phyloP scores from a whole-genome alignment of 2,888 invertebrate species.

The Pollenia angustigena region DNA sequence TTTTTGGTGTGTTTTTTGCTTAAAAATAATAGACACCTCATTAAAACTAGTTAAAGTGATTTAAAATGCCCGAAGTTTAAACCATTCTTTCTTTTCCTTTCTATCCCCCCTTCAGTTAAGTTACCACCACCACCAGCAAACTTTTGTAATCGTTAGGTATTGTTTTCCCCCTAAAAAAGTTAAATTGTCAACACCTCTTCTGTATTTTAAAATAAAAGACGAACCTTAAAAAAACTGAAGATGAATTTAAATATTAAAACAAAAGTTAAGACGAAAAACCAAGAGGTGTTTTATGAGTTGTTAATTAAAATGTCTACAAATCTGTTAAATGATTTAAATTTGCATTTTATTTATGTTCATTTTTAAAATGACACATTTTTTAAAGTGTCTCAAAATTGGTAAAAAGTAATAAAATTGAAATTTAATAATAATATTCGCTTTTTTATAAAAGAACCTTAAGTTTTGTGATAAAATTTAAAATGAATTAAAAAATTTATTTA shows the following conservation, averaged over 20 bases:
- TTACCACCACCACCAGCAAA: not conserved
- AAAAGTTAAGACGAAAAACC: not conserved
- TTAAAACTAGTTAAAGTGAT: slow-evolving; percentile 56
- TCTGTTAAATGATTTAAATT: slow-evolving; percentile 18
- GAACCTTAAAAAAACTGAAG: not conserved
- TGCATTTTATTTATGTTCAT: not conserved
- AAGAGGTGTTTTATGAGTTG: not conserved
- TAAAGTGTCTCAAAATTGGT: not conserved
- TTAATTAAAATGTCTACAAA: slow-evolving; percentile 11
- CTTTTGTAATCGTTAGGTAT: not conserved
- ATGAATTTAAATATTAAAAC: not conserved
- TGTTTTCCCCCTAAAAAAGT: slow-evolving; percentile 6
- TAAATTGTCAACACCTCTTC: slow-evolving; percentile 20
- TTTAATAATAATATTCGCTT: too few species aligned
- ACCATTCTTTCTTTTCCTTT: not conserved
- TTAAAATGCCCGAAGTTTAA: slow-evolving; percentile 38
- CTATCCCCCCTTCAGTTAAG: not conserved
- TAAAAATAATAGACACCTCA: slow-evolving; percentile 40
- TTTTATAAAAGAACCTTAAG: too few species aligned
- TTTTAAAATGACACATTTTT: not conserved
- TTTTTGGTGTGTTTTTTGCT: not conserved
- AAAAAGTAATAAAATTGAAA: too few species aligned
- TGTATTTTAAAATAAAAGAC: not conserved
- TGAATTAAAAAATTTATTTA: too few species aligned
- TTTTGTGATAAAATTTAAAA: too few species aligned